Evolutionary conservation across 2,797 vertebrate species (phyloP).

Genomic region (Strix occidentalis): DNA sequence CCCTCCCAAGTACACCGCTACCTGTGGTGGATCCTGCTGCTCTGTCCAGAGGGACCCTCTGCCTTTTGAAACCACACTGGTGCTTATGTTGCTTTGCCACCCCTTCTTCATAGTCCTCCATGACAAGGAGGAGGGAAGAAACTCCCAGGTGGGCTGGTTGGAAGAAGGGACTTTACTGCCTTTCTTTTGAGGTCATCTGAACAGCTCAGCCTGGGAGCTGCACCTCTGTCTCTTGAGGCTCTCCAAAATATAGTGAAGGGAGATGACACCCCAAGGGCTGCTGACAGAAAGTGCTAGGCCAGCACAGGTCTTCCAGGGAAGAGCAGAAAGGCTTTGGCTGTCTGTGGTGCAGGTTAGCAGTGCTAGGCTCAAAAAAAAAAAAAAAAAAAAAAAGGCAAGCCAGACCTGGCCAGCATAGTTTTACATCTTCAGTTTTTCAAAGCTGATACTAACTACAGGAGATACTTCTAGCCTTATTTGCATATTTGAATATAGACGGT

Average conservation of each 20-base stretch:
- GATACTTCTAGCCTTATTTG: not conserved
- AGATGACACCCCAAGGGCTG: not conserved
- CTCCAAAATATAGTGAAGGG: not conserved
- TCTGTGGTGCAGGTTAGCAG: not conserved
- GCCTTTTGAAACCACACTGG: not conserved
- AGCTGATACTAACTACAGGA: not conserved
- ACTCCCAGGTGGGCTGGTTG: not conserved
- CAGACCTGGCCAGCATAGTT: not conserved
- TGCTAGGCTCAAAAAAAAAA: not conserved
- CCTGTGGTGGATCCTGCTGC: not conserved
- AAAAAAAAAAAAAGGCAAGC: too few relatives aligned
- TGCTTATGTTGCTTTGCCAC: not conserved
- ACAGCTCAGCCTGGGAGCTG: not conserved
- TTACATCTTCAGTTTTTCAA: not conserved
- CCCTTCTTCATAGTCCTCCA: not conserved
- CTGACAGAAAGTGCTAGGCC: not conserved
- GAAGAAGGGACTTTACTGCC: not conserved
- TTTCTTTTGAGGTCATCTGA: not conserved
- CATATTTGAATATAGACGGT: not conserved
- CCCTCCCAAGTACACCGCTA: rapidly evolving
- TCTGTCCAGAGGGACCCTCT: not conserved
- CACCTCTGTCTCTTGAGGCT: not conserved
- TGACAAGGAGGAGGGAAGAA: not conserved
- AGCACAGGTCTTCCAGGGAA: not conserved
- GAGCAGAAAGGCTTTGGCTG: not conserved